Conservation (phyloP, 1,140 invertebrate genomes). For the Latrodectus geometricus region DNA sequence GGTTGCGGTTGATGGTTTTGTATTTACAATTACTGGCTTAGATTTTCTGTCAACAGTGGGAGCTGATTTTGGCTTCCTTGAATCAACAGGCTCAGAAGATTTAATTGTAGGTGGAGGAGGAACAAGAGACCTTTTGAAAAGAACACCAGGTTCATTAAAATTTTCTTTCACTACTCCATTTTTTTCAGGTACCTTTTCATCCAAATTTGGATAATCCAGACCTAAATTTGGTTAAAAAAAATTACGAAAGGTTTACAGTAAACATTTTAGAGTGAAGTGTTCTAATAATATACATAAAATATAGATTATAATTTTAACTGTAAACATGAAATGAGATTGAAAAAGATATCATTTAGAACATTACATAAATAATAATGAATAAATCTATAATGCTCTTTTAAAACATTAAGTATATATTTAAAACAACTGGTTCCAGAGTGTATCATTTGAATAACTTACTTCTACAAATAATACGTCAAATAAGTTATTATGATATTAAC, state of each 20-base stretch:
- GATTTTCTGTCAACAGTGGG: constrained; percentile 37
- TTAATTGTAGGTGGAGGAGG: neutral
- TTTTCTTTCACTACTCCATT: constrained; percentile 5
- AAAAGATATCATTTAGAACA: too few relatives aligned
- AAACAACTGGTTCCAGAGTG: too few relatives aligned
- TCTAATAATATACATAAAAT: too few relatives aligned
- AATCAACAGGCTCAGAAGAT: neutral
- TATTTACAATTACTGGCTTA: constrained; percentile 7
- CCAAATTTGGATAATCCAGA: constrained; percentile 66
- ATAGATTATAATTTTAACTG: too few relatives aligned
- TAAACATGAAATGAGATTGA: too few relatives aligned
- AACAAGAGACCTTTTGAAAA: constrained; percentile 28
- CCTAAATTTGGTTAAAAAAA: neutral
- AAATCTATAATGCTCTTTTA: too few relatives aligned
- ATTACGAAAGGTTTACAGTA: neutral
- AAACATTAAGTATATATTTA: too few relatives aligned
- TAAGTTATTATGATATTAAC: too few relatives aligned
- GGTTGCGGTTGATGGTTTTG: neutral
- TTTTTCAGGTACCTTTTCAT: constrained; percentile 57
- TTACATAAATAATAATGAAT: too few relatives aligned
- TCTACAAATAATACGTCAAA: too few relatives aligned
- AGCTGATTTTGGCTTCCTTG: constrained; percentile 23
- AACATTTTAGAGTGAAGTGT: too few relatives aligned
- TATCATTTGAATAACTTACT: too few relatives aligned
- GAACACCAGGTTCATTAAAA: neutral